Base-by-base conservation (phyloP, 2,888 invertebrate genomes). In the Drosophila paracracens region DNA sequence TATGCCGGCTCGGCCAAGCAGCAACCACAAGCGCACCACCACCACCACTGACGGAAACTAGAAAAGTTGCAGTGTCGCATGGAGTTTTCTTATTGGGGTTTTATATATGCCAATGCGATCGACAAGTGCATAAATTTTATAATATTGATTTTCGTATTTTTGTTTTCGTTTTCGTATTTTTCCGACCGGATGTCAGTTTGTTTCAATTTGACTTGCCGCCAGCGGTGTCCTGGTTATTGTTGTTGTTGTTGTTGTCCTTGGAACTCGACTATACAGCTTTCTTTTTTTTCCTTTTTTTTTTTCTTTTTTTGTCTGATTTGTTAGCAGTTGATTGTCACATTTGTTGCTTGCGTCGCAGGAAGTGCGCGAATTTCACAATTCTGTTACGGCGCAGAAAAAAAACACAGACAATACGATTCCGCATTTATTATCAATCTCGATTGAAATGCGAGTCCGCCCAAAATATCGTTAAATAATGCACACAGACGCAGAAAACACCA, bases 341-440 rank as follows among this genome's bases (percentile, higher is more conserved):
- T 70, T 68, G 48, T 52, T 69, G 67, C 59, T 70, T 53, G 58
- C 53, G 66, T 40, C 46, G 56, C 74, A 67, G 68, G 66, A 77
- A 60, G 56, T 65, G 52, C 62, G 50, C 70, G 66, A 65, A 70
- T 64, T 70, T 65, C 63, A 77, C 80, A 68, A 67, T 76, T 81
- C 68, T 50, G 68, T 48, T 67, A 52, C 21, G 52, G 25, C 70
- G 16, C 33, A 33, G 21, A 52, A 52, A 16, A 5, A 11, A 8
- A 8, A 69, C 48, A 70, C 63, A 76, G 67, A 62, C 70, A 76
- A 65, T 35, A 62, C 63, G 65, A 60, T 70, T 53, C 48, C 50
- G 64, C 74, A 78, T 81, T 74, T 67, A 81, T 84, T 81, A 81
- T 70, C 69, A 60, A 66, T 60, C 29, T 56, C 43, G 57, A 40